These are phyloP conservation scores for Cecidostiba fungosa DNA, from an alignment of 2,888 invertebrate species.

Conservation along the genomic window DNA sequence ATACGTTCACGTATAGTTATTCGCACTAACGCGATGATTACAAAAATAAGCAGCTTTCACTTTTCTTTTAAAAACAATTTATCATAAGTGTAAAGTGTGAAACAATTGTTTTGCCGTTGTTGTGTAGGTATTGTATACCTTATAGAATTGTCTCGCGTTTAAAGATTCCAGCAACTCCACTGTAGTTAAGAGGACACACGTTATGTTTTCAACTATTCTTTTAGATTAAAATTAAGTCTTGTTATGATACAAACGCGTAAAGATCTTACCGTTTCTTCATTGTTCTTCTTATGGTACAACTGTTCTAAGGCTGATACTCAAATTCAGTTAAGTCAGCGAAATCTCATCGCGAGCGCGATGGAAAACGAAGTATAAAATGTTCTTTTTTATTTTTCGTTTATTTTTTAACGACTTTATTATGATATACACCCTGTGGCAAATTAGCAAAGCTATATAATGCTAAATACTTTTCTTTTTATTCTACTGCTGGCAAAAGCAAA, in stretches of 20 bases:
- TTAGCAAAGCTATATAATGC: conserved; percentile 39
- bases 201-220: conserved; percentile 48
- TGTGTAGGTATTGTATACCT: conserved; percentile 23
- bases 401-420: conserved; percentile 24
- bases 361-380: conserved; percentile 27
- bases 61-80: conserved; percentile 28
- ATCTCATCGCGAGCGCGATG: conserved; percentile 10
- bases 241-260: conserved; percentile 33
- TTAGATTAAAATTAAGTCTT: conserved; percentile 50
- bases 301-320: conserved; percentile 37
- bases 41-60: not conserved
- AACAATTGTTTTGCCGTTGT: conserved; percentile 33
- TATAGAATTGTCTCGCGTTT: conserved; percentile 24
- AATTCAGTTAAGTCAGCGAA: conserved; percentile 16
- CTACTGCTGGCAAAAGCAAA: conserved; percentile 23
- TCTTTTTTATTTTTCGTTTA: conserved; percentile 26
- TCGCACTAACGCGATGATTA: not conserved
- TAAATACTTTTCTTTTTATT: conserved; percentile 55
- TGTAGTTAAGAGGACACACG: conserved; percentile 28
- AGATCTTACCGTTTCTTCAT: conserved; percentile 2
- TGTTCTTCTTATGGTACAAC: conserved; percentile 30
- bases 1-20: not conserved
- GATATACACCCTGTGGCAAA: conserved; percentile 7
- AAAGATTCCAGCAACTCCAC: not conserved
- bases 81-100: conserved; percentile 37